Conservation (phyloP, 2,888 invertebrate species). For the Drosophila koepferae region DNA sequence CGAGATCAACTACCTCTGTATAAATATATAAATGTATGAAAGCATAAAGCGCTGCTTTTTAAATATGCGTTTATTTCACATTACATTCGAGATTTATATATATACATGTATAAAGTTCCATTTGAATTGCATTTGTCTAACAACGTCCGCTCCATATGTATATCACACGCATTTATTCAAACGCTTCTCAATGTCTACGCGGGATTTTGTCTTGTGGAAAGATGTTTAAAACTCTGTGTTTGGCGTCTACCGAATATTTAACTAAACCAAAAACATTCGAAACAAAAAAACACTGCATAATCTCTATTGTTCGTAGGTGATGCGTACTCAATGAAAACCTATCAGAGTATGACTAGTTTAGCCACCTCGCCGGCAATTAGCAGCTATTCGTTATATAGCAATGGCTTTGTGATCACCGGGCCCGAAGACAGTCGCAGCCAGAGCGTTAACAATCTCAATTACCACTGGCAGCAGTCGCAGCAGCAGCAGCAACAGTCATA, state of each 20-base stretch:
- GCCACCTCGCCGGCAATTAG: conserved; percentile 85
- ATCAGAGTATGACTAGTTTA: conserved; percentile 85
- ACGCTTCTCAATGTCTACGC: conserved; percentile 48
- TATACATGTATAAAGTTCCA: conserved; percentile 8
- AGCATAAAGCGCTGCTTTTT: conserved; percentile 32
- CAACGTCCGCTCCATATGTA: conserved; percentile 62
- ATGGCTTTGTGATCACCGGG: conserved; percentile 82
- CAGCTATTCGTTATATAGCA: conserved; percentile 84
- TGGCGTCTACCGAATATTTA: conserved; percentile 28
- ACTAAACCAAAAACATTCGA: conserved; percentile 24
- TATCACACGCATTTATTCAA: conserved; percentile 29
- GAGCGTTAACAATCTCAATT: conserved; percentile 70
- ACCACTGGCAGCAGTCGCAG: conserved; percentile 52
- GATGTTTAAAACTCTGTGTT: conserved; percentile 28
- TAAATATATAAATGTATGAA: conserved; percentile 6
- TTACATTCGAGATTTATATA: conserved; percentile 30
- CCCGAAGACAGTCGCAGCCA: conserved; percentile 67
- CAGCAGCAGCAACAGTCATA: conserved; percentile 22
- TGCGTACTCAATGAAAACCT: conserved; percentile 85
- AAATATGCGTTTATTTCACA: conserved; percentile 50
- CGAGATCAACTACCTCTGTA: conserved; percentile 8
- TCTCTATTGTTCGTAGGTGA: conserved; percentile 81
- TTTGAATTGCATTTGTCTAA: conserved; percentile 61
- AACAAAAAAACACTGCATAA: conserved; percentile 35
- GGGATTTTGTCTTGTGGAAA: conserved; percentile 26